Conservation (phyloP, 2,113 vertebrate species). For the Antennarius striatus region DNA sequence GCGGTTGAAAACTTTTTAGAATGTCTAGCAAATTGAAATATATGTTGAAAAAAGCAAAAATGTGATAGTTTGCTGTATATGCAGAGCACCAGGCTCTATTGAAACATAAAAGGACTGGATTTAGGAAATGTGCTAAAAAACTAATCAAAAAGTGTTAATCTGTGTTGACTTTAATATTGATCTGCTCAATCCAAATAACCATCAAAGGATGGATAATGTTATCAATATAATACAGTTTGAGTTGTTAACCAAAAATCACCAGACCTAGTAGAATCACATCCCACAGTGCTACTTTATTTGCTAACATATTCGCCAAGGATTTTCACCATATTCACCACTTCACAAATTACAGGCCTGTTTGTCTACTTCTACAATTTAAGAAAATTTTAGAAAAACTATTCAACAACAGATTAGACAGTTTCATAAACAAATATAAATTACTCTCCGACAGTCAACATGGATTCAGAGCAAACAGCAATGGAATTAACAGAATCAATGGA, state of each 20-base stretch:
- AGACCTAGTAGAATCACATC: not conserved
- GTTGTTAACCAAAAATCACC: not conserved
- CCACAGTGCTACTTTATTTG: not conserved
- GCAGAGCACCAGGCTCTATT: not conserved
- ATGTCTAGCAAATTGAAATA: not conserved
- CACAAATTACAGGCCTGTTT: conserved; percentile 3
- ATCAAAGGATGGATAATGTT: not conserved
- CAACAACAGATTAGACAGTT: not conserved
- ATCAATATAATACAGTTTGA: not conserved
- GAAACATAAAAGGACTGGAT: not conserved
- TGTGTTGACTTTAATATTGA: conserved; percentile 10
- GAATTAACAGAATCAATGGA: too few species aligned
- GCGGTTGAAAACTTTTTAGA: not conserved
- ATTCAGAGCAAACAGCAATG: not conserved
- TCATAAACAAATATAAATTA: not conserved
- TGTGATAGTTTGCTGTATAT: not conserved
- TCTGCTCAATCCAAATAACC: not conserved
- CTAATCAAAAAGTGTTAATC: not conserved
- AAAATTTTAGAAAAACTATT: not conserved
- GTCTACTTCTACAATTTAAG: not conserved
- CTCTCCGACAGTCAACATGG: not conserved
- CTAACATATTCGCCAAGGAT: not conserved
- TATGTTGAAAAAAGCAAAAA: not conserved
- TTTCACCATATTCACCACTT: not conserved
- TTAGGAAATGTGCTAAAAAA: not conserved